Evolutionary conservation across 2,888 invertebrate species (phyloP).

Genomic region (Orthosia gracilis): DNA sequence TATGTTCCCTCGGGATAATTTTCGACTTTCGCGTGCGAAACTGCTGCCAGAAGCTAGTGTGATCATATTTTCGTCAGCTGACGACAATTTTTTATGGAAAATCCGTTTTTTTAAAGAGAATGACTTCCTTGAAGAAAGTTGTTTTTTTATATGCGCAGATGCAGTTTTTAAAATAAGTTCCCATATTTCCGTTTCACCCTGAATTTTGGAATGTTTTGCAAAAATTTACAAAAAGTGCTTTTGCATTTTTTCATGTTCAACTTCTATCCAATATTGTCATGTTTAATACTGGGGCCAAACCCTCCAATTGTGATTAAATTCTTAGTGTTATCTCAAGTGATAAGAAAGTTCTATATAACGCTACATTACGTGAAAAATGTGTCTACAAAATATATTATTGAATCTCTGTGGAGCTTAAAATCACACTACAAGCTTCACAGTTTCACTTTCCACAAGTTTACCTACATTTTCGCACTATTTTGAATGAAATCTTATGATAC

Average conservation of each 20-base stretch:
- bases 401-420: not conserved
- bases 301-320: not conserved
- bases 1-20: too few relatives aligned
- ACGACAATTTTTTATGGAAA: too few relatives aligned
- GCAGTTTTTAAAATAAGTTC: too few relatives aligned
- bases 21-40: too few relatives aligned
- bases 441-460: too few relatives aligned
- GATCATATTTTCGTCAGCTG: too few relatives aligned
- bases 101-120: too few relatives aligned
- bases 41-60: too few relatives aligned
- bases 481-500: not conserved
- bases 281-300: not conserved
- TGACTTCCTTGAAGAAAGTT: too few relatives aligned
- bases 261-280: not conserved
- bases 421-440: slow-evolving; percentile 37
- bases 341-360: not conserved
- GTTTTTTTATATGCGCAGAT: too few relatives aligned
- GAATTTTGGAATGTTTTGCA: not conserved
- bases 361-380: slow-evolving; percentile 13
- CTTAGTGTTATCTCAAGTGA: not conserved
- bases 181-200: too few relatives aligned
- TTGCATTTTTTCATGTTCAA: not conserved
- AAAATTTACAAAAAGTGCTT: not conserved
- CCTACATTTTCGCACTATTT: slow-evolving; percentile 6
- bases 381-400: slow-evolving; percentile 43